Evolutionary conservation across 1,140 invertebrate species (phyloP), one percentile per base, ranked within the genome.

Genomic region (Drosophila suzukii): DNA sequence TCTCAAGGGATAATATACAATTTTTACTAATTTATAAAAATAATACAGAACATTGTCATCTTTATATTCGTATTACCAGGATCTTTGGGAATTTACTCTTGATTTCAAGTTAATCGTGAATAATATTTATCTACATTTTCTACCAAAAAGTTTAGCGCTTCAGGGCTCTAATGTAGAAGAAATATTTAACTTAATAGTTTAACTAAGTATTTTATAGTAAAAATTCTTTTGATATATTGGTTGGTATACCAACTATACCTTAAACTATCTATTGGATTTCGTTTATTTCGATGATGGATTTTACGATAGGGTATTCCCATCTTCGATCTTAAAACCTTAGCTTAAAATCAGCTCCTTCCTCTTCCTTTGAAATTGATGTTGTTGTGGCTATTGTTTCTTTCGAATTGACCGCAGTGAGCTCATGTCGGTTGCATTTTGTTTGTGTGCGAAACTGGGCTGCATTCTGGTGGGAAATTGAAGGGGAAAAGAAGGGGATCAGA

Each of bases 341-440:
- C 8, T 39, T 47, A 41, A 32, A 20, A n/a, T 17, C 10, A 27
- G 32, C 7, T 15, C 38, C n/a, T 6, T 12, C 30, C 20, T 10
- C 39, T 11, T 13, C 12, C 44, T 27, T 36, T 50, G 73, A 71
- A 78, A 36, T 53, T 55, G 17, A 55, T 75, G 78, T 55, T 75
- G 54, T 68, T 56, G 70, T 51, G 60, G 62, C 51, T 56, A 88
- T 86, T 86, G 83, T 88, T 86, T 88, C 79, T 73, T 86, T 88
- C 63, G 79, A 83, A 77, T 77, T 86, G 83, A 88, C 83, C 83
- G 50, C 78, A 86, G 65, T 70, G 67, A 66, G 44, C 67, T 58
- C 34, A 67, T 56, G 50, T 55, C 43, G 61, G 56, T 50, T 76
- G 60, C 74, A 71, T 71, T 75, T 51, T 76, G 62, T 58, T 60